Evolutionary conservation across 2,797 vertebrate species (phyloP), one percentile per base, ranked within the genome.

Genomic region (Betta splendens): DNA sequence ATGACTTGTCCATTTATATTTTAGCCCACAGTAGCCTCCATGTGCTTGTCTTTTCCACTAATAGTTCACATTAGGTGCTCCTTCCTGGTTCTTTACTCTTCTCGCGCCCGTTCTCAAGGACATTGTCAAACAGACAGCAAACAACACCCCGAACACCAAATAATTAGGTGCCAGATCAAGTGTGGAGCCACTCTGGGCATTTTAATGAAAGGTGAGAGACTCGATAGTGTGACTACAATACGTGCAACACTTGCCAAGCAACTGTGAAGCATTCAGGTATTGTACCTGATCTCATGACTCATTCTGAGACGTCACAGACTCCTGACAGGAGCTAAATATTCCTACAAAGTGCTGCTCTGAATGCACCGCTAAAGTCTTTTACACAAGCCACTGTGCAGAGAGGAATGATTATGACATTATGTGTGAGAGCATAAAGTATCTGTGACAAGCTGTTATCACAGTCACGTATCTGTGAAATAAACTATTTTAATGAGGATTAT

Each of bases 241-340:
- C 61, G 60, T 40, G 55, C 38, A 56, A 33, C 68, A 46, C 55
- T 60, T 43, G 51, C 37, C 47, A 37, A 68, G 56, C 52, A 46
- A 28, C 54, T 22, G 47, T 57, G 40, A 21, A 52, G 64, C 25
- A 54, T 72, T 63, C 57, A 75, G 69, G 66, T 63, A 36, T 42
- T 65, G 54, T 13, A 40, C 70, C 50, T 77, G 53, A 80, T 80
- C 69, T 46, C 26, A 55, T 73, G 72, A 78, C 59, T 80, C 67
- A 75, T 75, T 77, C 51, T 31, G 2, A 52, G 56, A 69, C 36
- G 43, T 75, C 77, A 75, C 52, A 56, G 64, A 57, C 57, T 53
- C 13, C 20, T 60, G 44, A 63, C 53, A 55, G 64, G 35, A 51
- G 52, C 54, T 58, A 54, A 15, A 51, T 36, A 42, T 53, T 43